These are phyloP conservation scores for Protosalanx chinensis DNA, from an alignment of 2,797 vertebrate genomes.

Conservation along the genomic window DNA sequence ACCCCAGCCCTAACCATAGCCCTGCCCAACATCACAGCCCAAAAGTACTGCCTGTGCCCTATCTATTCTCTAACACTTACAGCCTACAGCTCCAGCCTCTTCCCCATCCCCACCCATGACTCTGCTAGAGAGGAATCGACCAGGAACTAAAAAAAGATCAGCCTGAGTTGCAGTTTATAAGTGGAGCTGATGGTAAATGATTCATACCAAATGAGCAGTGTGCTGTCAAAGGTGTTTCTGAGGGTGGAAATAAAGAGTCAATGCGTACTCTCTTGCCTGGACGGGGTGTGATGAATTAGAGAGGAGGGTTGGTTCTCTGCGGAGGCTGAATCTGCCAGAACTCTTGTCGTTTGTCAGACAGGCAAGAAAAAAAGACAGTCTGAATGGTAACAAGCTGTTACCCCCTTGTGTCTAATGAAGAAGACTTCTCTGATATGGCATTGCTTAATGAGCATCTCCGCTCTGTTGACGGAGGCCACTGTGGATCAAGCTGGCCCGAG, in stretches of 20 bases:
- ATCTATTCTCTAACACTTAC: no score
- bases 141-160: neutral
- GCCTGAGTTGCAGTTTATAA: slow-evolving; percentile 13
- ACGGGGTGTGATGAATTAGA: slow-evolving; percentile 31
- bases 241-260: slow-evolving; percentile 32
- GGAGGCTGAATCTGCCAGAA: slow-evolving; percentile 34
- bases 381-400: slow-evolving; percentile 28
- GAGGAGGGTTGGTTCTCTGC: slow-evolving; percentile 25
- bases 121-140: neutral
- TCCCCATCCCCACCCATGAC: neutral
- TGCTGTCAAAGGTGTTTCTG: slow-evolving; percentile 34
- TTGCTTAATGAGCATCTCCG: slow-evolving; percentile 7
- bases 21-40: no score
- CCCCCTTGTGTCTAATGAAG: slow-evolving; percentile 29
- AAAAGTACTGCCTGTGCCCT: no score
- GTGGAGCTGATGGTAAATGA: slow-evolving; percentile 28
- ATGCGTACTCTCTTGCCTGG: neutral
- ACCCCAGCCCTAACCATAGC: no score
- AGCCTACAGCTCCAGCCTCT: no score
- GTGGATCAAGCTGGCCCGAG: slow-evolving; percentile 15
- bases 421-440: slow-evolving; percentile 13
- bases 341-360: slow-evolving; percentile 23
- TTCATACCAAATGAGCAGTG: slow-evolving; percentile 30
- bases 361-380: slow-evolving; percentile 28
- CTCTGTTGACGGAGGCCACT: slow-evolving; percentile 2